Evolutionary conservation across 2,113 vertebrate genomes (phyloP).

Genomic region (Vombatus ursinus): DNA sequence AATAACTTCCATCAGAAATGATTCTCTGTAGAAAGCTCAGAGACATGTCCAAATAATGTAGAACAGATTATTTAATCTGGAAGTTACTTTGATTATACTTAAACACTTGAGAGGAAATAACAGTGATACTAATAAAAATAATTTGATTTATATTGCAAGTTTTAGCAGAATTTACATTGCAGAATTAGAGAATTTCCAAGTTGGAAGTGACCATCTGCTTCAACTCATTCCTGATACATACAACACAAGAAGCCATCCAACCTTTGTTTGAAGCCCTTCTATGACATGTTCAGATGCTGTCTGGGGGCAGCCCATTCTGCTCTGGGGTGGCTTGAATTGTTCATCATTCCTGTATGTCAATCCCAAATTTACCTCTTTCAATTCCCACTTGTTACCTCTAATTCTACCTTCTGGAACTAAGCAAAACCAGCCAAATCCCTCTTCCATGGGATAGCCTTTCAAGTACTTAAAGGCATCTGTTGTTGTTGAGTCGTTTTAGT

Average conservation of each 20-base stretch:
- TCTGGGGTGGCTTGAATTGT: background rate
- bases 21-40: background rate
- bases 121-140: background rate
- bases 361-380: background rate
- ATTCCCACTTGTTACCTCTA: background rate
- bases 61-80: background rate
- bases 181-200: background rate
- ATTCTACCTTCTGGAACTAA: background rate
- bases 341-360: background rate
- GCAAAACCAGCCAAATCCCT: background rate
- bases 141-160: background rate
- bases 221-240: background rate
- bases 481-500: background rate
- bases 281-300: background rate
- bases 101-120: background rate
- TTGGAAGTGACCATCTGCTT: background rate
- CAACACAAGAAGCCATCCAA: background rate
- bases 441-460: background rate
- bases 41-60: background rate
- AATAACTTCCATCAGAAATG: background rate
- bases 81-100: background rate
- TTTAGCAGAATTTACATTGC: background rate
- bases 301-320: background rate
- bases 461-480: background rate
- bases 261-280: background rate